Evolutionary conservation across 2,113 vertebrate species (phyloP).

Genomic region (Bufo bufo): DNA sequence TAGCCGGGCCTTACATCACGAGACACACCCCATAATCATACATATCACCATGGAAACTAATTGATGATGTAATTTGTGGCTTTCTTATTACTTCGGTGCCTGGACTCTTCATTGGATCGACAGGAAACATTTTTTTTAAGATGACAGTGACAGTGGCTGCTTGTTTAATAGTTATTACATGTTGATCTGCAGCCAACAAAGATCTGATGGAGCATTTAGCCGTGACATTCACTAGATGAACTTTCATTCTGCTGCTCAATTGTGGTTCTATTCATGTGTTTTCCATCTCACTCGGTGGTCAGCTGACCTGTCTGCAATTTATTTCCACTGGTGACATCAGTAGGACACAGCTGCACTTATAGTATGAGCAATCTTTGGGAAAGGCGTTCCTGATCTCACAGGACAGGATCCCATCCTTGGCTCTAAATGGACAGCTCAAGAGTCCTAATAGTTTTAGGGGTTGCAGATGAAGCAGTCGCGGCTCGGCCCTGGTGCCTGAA

Average conservation of each 20-base stretch:
- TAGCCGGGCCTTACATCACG: slow-evolving; percentile 20
- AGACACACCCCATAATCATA: slow-evolving; percentile 47
- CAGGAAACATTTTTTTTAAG: slow-evolving; percentile 33
- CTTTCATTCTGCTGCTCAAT: neutral
- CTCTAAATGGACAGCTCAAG: neutral
- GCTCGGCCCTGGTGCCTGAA: neutral
- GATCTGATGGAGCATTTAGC: neutral
- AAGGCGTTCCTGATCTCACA: slow-evolving; percentile 4
- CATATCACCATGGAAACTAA: slow-evolving; percentile 49
- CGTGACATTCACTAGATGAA: neutral
- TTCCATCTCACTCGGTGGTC: neutral
- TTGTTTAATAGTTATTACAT: slow-evolving; percentile 29
- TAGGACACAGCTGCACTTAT: slow-evolving; percentile 10
- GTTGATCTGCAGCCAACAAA: neutral
- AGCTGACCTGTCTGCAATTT: neutral
- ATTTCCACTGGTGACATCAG: slow-evolving; percentile 1
- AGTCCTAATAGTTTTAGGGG: neutral
- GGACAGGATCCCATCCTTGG: neutral
- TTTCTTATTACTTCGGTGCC: slow-evolving; percentile 28
- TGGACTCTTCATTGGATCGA: slow-evolving; percentile 24
- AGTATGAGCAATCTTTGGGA: slow-evolving; percentile 7
- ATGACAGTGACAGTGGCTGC: slow-evolving; percentile 36
- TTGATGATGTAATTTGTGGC: slow-evolving; percentile 55
- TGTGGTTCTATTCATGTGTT: neutral
- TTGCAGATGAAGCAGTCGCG: neutral